phyloP scores from a whole-genome alignment of 2,113 vertebrate species.

The Tachuris rubrigastra region DNA sequence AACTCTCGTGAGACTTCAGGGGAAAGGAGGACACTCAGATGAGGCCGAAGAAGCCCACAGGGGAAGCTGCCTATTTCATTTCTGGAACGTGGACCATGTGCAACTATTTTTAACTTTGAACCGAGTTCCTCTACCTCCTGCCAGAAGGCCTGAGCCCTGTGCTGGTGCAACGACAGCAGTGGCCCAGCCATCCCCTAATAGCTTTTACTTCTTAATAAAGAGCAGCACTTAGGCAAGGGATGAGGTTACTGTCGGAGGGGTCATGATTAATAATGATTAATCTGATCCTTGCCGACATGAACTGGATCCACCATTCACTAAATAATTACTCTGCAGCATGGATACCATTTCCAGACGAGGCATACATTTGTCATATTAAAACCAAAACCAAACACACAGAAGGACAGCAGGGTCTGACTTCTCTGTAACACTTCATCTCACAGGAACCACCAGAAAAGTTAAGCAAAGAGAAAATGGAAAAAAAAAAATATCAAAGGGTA shows the following conservation, averaged over 20 bases:
- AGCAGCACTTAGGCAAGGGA: slow-evolving; percentile 63
- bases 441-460: neutral
- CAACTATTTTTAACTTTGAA: slow-evolving; percentile 46
- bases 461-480: neutral
- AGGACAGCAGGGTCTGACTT: neutral
- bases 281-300: slow-evolving; percentile 71
- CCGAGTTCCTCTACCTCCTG: neutral
- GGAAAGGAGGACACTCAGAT: slow-evolving; percentile 34
- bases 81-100: slow-evolving; percentile 24
- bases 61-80: slow-evolving; percentile 37
- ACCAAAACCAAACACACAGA: slow-evolving; percentile 16
- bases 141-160: slow-evolving; percentile 15
- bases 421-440: neutral
- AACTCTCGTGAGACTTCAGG: neutral
- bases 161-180: neutral
- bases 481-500: neutral
- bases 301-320: slow-evolving; percentile 68
- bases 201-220: slow-evolving; percentile 73
- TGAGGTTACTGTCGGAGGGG: slow-evolving; percentile 70
- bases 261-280: slow-evolving; percentile 80
- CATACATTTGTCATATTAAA: slow-evolving; percentile 65
- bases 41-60: neutral
- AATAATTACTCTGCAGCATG: slow-evolving; percentile 77
- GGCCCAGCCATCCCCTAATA: slow-evolving; percentile 19
- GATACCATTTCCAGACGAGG: slow-evolving; percentile 69